These are phyloP conservation scores for Rallus limicola DNA, from an alignment of 2,113 vertebrate species.

Conservation along the genomic window DNA sequence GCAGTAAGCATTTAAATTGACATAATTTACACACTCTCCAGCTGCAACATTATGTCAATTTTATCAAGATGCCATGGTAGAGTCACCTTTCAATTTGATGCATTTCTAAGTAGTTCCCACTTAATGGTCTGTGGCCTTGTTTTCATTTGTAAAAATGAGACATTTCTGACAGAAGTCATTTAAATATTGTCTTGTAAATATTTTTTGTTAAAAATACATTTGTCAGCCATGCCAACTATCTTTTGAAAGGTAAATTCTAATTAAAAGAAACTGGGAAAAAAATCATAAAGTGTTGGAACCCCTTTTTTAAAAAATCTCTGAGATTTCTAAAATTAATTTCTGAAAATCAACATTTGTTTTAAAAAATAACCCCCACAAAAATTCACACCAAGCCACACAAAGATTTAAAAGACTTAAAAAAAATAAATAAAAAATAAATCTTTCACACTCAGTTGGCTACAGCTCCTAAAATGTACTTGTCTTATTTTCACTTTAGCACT, in stretches of 20 bases:
- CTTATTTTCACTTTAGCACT: not conserved
- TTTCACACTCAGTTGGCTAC: not conserved
- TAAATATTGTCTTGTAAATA: not conserved
- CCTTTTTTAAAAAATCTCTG: not conserved
- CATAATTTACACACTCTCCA: not conserved
- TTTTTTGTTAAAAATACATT: not conserved
- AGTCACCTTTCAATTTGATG: not conserved
- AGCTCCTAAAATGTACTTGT: not conserved
- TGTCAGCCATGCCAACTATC: not conserved
- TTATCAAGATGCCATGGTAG: not conserved
- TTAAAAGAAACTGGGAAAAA: not conserved
- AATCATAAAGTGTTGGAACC: not conserved
- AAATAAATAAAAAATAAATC: too few species aligned
- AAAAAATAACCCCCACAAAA: not conserved
- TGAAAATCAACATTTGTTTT: not conserved
- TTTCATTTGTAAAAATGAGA: not conserved
- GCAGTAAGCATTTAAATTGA: not conserved
- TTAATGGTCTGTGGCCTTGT: not conserved
- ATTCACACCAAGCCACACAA: accelerated
- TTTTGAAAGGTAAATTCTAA: not conserved
- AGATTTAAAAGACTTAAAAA: not conserved
- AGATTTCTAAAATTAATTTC: not conserved
- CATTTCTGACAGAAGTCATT: not conserved
- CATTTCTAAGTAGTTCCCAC: not conserved
- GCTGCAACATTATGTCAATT: not conserved